Evolutionary conservation across 1,140 invertebrate genomes (phyloP), one percentile per base, ranked within the genome.

Genomic region (Arctopsyche grandis): DNA sequence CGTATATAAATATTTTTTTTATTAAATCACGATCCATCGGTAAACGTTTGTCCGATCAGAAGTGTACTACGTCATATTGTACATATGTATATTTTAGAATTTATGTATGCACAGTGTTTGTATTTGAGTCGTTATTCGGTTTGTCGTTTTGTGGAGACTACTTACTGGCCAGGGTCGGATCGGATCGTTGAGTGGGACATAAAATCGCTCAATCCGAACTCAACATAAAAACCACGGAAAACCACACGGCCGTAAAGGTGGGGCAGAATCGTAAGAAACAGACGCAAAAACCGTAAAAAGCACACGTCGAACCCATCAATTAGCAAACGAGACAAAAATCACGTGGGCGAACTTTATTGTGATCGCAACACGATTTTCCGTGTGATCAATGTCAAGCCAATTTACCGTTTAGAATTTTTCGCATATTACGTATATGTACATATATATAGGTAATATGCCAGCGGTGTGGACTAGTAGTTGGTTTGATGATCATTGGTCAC

Each of bases 121-220:
- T 52, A 14, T 16, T 3, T 16, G 10, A 52, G 10, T 52, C 48
- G 48, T 52, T 52, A 14, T 12, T 52, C 48, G 48, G 10, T 52
- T 52, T 16, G 48, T 16, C 48, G 16, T 52, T 12, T 52, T 16
- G 48, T 3, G 3, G 4, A 16, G 48, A 52, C 1, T 7, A 5
- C 44, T 46, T 46, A 14, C 10, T 52, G 16, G 10, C 12, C 48
- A 16, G 10, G 12, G 4, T 12, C 48, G 48, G 48, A 5, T 52
- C 48, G 48, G 48, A 52, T 52, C 48, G 48, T 12, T 14, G 48
- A 52, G 10, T 7, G 19, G 19, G 21, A 12, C 14, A 66, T 66
- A 66, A 66, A 66, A 66, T 66, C 60, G 60, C 60, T 66, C 60
- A 66, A 66, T 66, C 60, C 16, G 60, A 5, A 16, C 60, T 10